Percentiles rank a stretch among this genome's conserved stretches.
phyloP scores from a whole-genome alignment of 2,797 vertebrate genomes.

The Thamnophis elegans region DNA sequence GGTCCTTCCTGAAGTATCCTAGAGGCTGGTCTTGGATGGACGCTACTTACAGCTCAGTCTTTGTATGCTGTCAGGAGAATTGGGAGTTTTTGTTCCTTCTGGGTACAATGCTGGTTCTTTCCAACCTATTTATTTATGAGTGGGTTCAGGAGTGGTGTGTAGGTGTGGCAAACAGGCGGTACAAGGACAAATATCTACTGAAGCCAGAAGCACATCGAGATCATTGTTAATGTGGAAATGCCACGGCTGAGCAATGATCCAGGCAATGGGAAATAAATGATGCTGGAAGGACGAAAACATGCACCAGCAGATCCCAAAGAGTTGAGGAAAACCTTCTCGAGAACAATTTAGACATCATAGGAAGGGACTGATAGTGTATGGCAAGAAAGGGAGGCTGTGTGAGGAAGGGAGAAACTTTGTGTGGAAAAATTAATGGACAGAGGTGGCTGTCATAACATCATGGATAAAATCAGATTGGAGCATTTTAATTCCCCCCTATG shows the following conservation, averaged over 20 bases:
- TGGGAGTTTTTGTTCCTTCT: not conserved
- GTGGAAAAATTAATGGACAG: not conserved
- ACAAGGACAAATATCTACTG: not conserved
- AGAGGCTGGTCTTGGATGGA: not conserved
- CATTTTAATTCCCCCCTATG: not conserved
- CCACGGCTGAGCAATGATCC: not conserved
- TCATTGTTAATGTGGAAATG: not conserved
- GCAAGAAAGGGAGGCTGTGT: not conserved
- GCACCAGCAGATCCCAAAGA: not conserved
- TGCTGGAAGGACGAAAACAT: not conserved
- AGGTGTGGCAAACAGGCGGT: not conserved
- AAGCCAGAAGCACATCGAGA: not conserved
- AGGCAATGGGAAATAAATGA: not conserved
- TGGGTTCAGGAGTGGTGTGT: not conserved
- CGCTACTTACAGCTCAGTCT: not conserved
- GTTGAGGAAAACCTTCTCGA: not conserved
- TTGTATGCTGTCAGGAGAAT: not conserved
- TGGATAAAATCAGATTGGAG: not conserved
- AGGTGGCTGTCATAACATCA: not conserved
- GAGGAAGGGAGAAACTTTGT: not conserved
- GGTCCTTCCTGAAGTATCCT: not conserved
- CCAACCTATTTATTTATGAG: not conserved
- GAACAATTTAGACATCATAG: not conserved
- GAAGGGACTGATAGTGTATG: not conserved
- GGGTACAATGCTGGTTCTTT: not conserved